Percentiles rank a stretch among this genome's conserved stretches.
These are phyloP conservation scores for Tetragnatha versicolor DNA, from an alignment of 1,140 invertebrate species.

Conservation along the genomic window DNA sequence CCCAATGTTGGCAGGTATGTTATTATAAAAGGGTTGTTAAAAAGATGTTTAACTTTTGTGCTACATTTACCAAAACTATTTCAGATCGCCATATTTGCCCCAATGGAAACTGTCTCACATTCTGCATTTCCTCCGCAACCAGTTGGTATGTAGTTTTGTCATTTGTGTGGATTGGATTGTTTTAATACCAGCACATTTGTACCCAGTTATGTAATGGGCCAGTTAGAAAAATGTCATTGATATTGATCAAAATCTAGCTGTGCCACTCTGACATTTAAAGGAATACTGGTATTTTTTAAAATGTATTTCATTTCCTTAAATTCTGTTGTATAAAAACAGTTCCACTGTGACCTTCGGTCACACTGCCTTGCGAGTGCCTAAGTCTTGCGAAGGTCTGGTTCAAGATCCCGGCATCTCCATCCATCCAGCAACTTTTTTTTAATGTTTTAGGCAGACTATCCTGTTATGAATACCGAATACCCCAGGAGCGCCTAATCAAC, in stretches of 20 bases:
- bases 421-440: no score
- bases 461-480: background rate
- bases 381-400: no score
- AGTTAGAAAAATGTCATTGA: background rate
- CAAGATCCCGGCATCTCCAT: no score
- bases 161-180: background rate
- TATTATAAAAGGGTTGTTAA: background rate
- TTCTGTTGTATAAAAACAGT: no score
- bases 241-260: background rate
- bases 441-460: background rate
- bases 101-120: slow-evolving; percentile 3
- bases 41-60: background rate
- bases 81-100: slow-evolving; percentile 15
- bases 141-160: background rate
- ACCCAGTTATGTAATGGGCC: background rate
- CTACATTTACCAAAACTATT: background rate
- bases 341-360: no score
- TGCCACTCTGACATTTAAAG: background rate
- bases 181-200: no score
- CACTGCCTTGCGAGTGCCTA: no score
- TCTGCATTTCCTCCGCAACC: background rate
- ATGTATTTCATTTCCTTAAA: background rate
- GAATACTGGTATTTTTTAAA: background rate
- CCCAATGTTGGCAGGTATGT: background rate
- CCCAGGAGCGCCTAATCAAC: background rate